Base-by-base conservation (phyloP, 1,140 invertebrate species). In the Olivierus martensii region DNA sequence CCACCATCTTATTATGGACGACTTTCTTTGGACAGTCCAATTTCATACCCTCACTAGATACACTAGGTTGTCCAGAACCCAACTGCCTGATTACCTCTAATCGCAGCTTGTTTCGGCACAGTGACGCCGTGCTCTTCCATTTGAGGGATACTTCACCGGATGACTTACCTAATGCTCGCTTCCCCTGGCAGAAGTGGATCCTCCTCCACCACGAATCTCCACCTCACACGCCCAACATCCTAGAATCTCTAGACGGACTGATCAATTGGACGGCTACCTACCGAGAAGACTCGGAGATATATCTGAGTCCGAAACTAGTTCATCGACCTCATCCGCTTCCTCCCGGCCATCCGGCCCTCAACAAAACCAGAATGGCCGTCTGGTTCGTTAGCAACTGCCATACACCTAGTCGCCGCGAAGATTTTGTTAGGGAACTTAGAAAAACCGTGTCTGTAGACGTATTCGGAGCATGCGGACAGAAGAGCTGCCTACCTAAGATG, bases 361-460 rank as follows among this genome's bases (percentile, higher is more conserved):
- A 55, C 9, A 68, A 67, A 49, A 58, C 43, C 21, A 54, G 46
- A 10, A 44, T 51, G 39, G 75, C 75, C 0, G 73, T 74, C 1
- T 82, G 79, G 78, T 74, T 81, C 53, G 77, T 80, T 2, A 78
- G 76, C 45, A 77, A 82, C 61, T 84, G 82, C 60, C 12, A 60
- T 2, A 67, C 76, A 0, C 58, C 55, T 11, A 77, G 76, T 56
- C 64, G 65, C 2, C 65, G 82, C 12, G 66, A 77, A 56, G 41
- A 66, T 0, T 81, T 77, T 59, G 77, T 75, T 0, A 50, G 63
- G n/a, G 64, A 78, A 55, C 65, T 84, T 3, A 58, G 70, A 45
- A 67, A 71, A 35, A 66, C 75, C 57, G 71, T 84, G 43, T 43
- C 63, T 3, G 73, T 84, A 6, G 80, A 84, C 63, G 70, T 82